These are phyloP conservation scores for Craniophora ligustri DNA, from an alignment of 2,888 invertebrate species.

Conservation along the genomic window DNA sequence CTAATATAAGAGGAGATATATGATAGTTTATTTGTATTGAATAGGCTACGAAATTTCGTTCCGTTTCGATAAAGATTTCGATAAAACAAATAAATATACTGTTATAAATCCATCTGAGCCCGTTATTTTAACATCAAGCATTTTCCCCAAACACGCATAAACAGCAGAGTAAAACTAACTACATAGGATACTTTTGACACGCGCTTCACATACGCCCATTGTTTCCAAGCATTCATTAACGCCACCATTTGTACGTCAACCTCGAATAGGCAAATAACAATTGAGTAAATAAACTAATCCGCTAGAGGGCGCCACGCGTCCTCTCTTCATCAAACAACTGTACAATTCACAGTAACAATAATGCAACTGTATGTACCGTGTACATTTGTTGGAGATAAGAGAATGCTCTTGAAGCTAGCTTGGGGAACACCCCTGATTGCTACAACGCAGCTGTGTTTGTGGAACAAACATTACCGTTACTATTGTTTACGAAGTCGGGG, in stretches of 20 bases:
- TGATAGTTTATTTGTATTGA: too few species aligned
- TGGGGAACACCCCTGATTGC: conserved; percentile 44
- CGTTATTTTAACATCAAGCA: too few species aligned
- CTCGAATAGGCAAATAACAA: conserved; percentile 36
- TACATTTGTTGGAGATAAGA: conserved; percentile 37
- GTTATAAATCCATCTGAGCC: too few species aligned
- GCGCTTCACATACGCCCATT: conserved; percentile 16
- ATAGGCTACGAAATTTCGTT: too few species aligned
- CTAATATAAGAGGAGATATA: too few species aligned
- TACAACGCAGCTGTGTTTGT: conserved; percentile 27
- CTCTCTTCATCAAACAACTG: conserved; percentile 39
- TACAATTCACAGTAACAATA: conserved; percentile 24
- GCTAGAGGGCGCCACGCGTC: conserved; percentile 16
- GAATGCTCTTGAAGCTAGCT: conserved; percentile 19
- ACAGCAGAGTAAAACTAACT: conserved; percentile 15
- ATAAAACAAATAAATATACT: too few species aligned
- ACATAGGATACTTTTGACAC: conserved; percentile 18
- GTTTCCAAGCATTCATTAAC: conserved; percentile 30
- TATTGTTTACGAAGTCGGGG: conserved; percentile 22
- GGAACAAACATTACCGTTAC: conserved; percentile 35
- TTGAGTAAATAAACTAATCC: conserved; percentile 41
- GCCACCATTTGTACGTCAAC: conserved; percentile 24
- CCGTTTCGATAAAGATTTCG: too few species aligned
- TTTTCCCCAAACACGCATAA: neutral
- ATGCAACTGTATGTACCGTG: conserved; percentile 31